These are phyloP conservation scores for Heterodera filipjevi DNA, from an alignment of 2,888 invertebrate genomes.

Conservation along the genomic window DNA sequence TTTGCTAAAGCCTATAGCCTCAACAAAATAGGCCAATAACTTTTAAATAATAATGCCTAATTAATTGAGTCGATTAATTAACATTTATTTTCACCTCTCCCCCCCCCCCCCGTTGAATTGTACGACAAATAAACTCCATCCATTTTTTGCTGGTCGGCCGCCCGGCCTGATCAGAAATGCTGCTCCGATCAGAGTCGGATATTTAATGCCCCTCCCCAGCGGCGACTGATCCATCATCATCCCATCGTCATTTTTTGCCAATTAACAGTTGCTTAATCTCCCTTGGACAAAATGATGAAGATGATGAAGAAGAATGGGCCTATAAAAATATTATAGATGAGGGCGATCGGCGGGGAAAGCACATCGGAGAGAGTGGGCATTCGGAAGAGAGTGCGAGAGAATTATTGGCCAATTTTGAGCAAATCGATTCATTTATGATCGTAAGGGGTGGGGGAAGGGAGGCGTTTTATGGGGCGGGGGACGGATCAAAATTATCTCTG, in stretches of 20 bases:
- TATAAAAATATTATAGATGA: conserved; percentile 6
- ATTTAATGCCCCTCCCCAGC: not conserved
- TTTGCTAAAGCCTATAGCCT: too few species aligned
- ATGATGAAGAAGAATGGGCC: not conserved
- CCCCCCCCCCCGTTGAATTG: not conserved
- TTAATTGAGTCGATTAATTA: too few species aligned
- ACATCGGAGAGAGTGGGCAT: not conserved
- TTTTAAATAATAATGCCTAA: too few species aligned
- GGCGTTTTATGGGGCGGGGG: not conserved
- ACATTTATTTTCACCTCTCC: too few species aligned
- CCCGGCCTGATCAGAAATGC: not conserved
- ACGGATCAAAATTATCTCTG: not conserved
- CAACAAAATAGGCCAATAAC: too few species aligned
- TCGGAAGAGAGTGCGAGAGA: not conserved
- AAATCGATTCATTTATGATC: not conserved
- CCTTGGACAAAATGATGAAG: not conserved
- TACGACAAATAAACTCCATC: not conserved
- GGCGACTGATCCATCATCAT: not conserved
- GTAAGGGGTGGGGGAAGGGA: not conserved
- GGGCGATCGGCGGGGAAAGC: not conserved
- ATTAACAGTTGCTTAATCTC: conserved; percentile 2
- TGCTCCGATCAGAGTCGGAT: not conserved
- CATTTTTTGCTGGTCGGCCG: not conserved
- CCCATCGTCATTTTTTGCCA: not conserved
- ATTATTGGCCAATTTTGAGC: not conserved